Percentiles rank a stretch among this genome's conserved stretches.
phyloP scores from a whole-genome alignment of 2,113 vertebrate genomes.

The Apistogramma diplotaenia region DNA sequence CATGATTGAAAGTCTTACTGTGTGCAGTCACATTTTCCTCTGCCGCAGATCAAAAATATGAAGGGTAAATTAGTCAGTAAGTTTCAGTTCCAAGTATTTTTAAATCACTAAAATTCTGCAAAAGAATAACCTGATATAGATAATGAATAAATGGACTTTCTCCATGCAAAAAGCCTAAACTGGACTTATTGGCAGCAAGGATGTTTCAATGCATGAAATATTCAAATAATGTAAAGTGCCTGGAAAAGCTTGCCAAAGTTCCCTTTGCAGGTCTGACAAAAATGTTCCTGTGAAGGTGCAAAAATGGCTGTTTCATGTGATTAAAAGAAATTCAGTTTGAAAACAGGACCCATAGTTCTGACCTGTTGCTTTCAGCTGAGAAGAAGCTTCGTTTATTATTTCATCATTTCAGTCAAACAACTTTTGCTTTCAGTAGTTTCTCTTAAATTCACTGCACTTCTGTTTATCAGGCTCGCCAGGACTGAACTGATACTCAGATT shows the following conservation, averaged over 20 bases:
- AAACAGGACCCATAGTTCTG: not conserved
- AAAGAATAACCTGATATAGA: not conserved
- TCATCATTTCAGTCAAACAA: not conserved
- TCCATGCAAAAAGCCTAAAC: not conserved
- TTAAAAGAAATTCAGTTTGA: not conserved
- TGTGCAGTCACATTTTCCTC: not conserved
- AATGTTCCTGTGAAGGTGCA: not conserved
- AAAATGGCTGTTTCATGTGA: not conserved
- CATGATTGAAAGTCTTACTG: not conserved
- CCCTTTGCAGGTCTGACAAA: not conserved
- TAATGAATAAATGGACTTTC: constrained; percentile 2
- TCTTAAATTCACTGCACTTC: not conserved
- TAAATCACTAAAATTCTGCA: not conserved
- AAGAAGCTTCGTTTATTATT: not conserved
- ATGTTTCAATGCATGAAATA: not conserved
- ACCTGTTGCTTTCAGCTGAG: not conserved
- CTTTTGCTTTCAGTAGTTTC: not conserved
- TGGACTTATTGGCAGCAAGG: not conserved
- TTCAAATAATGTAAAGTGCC: not conserved
- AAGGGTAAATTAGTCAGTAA: not conserved
- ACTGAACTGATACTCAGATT: not conserved
- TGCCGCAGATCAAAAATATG: not conserved
- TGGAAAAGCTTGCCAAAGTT: not conserved
- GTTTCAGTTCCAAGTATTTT: not conserved
- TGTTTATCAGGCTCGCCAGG: not conserved